A percentile compares a stretch with the other conserved stretches of the same genome.
Conservation (phyloP, 1,140 invertebrate species). For the Goniozus legneri region DNA sequence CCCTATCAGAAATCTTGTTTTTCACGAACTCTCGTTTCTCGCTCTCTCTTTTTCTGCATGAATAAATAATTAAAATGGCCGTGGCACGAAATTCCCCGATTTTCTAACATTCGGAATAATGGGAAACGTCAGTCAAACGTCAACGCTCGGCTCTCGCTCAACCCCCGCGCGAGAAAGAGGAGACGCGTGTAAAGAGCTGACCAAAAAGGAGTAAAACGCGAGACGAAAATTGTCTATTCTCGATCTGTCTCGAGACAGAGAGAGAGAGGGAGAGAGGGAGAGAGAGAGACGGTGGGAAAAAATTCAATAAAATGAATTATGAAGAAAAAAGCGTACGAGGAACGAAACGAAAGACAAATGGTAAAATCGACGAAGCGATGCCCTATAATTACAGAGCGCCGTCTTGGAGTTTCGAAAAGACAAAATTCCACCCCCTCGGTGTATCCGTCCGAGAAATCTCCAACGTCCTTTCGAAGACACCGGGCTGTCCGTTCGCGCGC, state of each 20-base stretch:
- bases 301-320: background rate
- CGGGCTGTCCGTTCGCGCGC: too few relatives aligned
- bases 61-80: too few relatives aligned
- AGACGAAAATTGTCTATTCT: slow-evolving; percentile 28
- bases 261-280: background rate
- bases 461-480: too few relatives aligned
- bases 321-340: too few relatives aligned
- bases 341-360: too few relatives aligned
- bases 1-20: too few relatives aligned
- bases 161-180: too few relatives aligned
- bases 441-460: too few relatives aligned
- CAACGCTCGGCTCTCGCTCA: slow-evolving; percentile 22
- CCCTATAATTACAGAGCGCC: background rate
- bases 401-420: background rate
- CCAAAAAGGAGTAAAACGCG: slow-evolving; percentile 20
- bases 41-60: too few relatives aligned
- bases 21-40: too few relatives aligned
- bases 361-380: too few relatives aligned
- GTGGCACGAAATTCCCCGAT: slow-evolving; percentile 35
- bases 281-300: background rate
- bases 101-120: slow-evolving; percentile 44
- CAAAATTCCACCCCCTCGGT: slow-evolving; percentile 1
- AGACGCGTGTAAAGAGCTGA: slow-evolving; percentile 10
- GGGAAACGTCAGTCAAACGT: slow-evolving; percentile 41
- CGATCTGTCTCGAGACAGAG: slow-evolving; percentile 5